Base-by-base conservation (phyloP, 1,140 invertebrate species). In the Cotesia typhae region DNA sequence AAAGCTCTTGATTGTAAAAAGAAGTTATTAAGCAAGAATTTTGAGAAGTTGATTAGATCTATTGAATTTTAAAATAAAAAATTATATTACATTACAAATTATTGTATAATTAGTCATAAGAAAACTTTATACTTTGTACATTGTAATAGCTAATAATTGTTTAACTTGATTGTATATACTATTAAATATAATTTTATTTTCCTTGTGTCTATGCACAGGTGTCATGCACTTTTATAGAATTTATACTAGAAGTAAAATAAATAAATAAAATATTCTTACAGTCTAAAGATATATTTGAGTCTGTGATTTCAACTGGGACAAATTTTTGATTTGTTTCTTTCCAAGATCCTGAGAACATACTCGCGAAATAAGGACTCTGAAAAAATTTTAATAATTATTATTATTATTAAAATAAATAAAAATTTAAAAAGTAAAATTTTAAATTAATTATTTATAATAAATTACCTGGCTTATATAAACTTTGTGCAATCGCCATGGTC, bases 291-390 rank as follows among this genome's bases (percentile, higher is more conserved):
- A 95, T 93, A 70, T 92, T 91, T 35, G 92, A 90, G 88, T 95
- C 94, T 2, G 90, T 87, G 37, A 95, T 91, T 83, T 93, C 90
- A 69, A 95, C 92, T 53, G 85, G 87, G 55, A 95, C 90, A 64
- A 90, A 85, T 69, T 89, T 89, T 83, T 93, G 89, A 66, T 89
- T 88, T 3, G 92, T 88, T 84, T 95, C 94, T 79, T 89, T 89
- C 94, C 94, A 95, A 9, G 91, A 90, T 4, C 94, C 94, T 79
- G 90, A 93, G 84, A 95, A 95, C 94, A 95, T 95, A 80, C 92
- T 94, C 10, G 90, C 89, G 86, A 95, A 95, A 81, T 94, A 95
- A 3, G 92, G 92, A 79, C 92, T 94, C 90, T 95, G 82, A 72
- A 88, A 86, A 70, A 66, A 28, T 1, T 28, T 28, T 71, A 78